These are phyloP conservation scores for Cyrtorhinus lividipennis DNA, from an alignment of 1,140 invertebrate genomes.

Conservation along the genomic window DNA sequence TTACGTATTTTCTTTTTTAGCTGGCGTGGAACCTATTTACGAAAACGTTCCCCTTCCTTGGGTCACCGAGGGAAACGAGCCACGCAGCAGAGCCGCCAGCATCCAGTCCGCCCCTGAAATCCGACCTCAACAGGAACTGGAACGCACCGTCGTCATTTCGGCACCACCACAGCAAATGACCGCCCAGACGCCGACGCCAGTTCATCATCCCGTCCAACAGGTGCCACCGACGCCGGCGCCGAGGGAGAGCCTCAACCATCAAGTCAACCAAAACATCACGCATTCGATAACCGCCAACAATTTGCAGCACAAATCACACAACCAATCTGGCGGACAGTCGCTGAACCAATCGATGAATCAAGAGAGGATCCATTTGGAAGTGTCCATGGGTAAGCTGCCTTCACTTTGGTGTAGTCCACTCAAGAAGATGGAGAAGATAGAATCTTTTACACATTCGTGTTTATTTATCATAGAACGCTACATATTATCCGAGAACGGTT, in stretches of 20 bases:
- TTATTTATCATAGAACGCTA: neutral
- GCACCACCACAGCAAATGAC: neutral
- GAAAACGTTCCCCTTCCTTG: slow-evolving; percentile 51
- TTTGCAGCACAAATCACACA: no score
- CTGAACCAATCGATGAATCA: neutral
- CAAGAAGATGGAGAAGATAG: no score
- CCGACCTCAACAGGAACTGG: slow-evolving; percentile 4
- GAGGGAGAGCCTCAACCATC: neutral
- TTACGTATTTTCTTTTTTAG: no score
- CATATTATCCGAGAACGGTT: neutral
- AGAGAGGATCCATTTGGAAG: neutral
- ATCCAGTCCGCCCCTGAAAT: slow-evolving; percentile 50
- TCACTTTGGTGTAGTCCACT: no score
- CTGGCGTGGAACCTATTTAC: slow-evolving; percentile 55
- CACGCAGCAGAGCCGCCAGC: slow-evolving; percentile 45
- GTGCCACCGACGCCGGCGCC: neutral
- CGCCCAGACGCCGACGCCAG: neutral
- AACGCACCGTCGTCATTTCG: slow-evolving; percentile 2
- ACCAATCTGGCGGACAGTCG: neutral
- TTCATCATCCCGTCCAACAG: neutral
- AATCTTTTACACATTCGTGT: neutral
- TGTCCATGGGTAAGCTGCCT: neutral
- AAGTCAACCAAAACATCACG: neutral
- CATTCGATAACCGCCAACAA: no score
- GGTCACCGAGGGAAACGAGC: slow-evolving; percentile 25